Evolutionary conservation across 2,888 invertebrate genomes (phyloP).

Genomic region (Iphiclides podalirius): DNA sequence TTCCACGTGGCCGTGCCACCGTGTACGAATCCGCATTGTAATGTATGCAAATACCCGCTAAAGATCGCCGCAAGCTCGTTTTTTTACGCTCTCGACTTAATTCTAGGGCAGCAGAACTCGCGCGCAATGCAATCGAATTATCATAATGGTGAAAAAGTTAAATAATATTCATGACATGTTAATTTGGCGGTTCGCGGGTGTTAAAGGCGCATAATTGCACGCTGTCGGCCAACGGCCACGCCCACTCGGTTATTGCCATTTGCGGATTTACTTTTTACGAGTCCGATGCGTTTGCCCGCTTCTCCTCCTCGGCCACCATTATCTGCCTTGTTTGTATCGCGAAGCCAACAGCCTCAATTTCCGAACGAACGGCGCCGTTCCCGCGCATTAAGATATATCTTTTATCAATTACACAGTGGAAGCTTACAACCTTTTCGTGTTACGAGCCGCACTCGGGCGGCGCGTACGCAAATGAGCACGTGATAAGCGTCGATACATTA

Average conservation of each 20-base stretch:
- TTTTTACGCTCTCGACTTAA: conserved; percentile 60
- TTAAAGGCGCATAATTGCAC: conserved; percentile 67
- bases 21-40: conserved; percentile 29
- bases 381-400: no score
- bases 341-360: no score
- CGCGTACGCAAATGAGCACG: not conserved
- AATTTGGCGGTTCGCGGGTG: conserved; percentile 62
- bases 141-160: conserved; percentile 68
- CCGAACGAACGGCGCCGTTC: no score
- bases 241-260: conserved; percentile 21
- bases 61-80: conserved; percentile 31
- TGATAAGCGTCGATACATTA: conserved; percentile 30
- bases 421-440: no score
- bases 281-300: conserved; percentile 6
- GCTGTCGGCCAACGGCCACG: conserved; percentile 32
- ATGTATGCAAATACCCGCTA: conserved; percentile 30
- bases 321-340: conserved; percentile 6
- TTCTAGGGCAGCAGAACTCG: conserved; percentile 58
- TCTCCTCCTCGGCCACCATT: not conserved
- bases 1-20: not conserved
- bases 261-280: conserved; percentile 20
- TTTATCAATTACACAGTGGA: no score
- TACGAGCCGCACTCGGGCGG: not conserved
- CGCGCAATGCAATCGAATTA: conserved; percentile 64
- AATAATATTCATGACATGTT: conserved; percentile 72